These are phyloP conservation scores for Sakesphorus luctuosus DNA, from an alignment of 2,113 vertebrate species.

Conservation along the genomic window DNA sequence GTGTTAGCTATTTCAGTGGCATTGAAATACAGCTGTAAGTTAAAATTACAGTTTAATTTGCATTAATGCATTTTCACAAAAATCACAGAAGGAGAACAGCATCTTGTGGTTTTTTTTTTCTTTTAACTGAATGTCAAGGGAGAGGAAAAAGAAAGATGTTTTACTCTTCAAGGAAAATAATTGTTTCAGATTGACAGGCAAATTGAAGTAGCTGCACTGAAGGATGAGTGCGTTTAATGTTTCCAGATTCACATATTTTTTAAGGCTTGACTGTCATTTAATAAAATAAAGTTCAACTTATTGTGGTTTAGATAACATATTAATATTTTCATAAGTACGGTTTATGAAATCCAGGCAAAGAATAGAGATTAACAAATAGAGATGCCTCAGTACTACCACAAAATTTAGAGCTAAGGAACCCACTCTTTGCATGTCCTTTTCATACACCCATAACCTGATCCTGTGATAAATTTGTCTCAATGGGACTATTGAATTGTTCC, in stretches of 20 bases:
- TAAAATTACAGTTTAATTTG: conserved; percentile 25
- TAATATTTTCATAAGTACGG: not conserved
- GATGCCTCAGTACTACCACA: not conserved
- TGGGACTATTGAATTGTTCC: not conserved
- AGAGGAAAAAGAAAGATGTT: not conserved
- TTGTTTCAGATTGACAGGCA: conserved; percentile 46
- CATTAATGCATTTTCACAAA: conserved; percentile 9
- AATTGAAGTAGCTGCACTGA: conserved; percentile 37
- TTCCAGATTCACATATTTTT: not conserved
- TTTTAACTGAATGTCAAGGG: not conserved
- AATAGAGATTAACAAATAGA: not conserved
- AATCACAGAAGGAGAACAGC: not conserved
- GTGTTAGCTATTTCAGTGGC: not conserved
- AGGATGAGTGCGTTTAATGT: conserved; percentile 5
- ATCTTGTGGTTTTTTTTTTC: not conserved
- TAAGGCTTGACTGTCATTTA: conserved; percentile 11
- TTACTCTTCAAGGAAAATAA: conserved; percentile 30
- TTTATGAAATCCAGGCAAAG: not conserved
- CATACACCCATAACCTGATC: not conserved
- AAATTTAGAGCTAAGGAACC: not conserved
- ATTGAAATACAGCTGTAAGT: conserved; percentile 24
- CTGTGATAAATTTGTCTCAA: not conserved
- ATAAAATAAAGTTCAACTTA: not conserved
- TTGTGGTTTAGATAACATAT: not conserved
- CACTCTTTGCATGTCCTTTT: not conserved